Evolutionary conservation across 2,797 vertebrate genomes (phyloP).

Genomic region (Tapirus indicus): DNA sequence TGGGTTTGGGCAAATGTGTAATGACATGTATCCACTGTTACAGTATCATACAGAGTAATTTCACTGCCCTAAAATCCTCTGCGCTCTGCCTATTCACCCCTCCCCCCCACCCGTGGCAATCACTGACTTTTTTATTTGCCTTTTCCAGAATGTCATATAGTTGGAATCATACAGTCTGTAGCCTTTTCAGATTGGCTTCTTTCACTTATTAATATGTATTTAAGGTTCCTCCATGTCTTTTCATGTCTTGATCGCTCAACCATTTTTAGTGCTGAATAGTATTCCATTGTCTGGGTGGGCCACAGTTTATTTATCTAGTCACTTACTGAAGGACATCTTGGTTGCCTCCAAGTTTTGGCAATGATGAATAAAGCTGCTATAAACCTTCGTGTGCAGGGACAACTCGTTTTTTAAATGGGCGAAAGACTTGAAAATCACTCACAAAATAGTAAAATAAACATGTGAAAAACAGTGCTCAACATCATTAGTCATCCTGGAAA

Average conservation of each 20-base stretch:
- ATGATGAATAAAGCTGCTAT: background rate
- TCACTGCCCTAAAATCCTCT: background rate
- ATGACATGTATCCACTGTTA: accelerated
- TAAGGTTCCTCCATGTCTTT: background rate
- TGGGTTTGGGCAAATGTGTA: background rate
- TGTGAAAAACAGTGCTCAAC: accelerated
- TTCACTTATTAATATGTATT: accelerated
- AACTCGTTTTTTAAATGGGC: background rate
- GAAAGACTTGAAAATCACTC: background rate
- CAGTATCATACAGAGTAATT: accelerated
- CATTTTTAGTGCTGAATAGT: background rate
- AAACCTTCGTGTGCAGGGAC: background rate
- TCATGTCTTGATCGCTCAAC: background rate
- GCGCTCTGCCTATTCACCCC: accelerated
- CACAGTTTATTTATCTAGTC: background rate
- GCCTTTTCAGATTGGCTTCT: background rate
- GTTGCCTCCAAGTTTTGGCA: background rate
- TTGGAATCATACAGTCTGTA: background rate
- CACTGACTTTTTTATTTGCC: background rate
- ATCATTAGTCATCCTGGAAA: background rate
- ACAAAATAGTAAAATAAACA: background rate
- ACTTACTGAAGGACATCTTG: background rate
- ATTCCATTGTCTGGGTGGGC: background rate
- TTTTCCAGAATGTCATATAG: background rate
- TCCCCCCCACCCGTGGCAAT: accelerated